Evolutionary conservation across 2,888 invertebrate genomes (phyloP).

Genomic region (Nasonia oneida): DNA sequence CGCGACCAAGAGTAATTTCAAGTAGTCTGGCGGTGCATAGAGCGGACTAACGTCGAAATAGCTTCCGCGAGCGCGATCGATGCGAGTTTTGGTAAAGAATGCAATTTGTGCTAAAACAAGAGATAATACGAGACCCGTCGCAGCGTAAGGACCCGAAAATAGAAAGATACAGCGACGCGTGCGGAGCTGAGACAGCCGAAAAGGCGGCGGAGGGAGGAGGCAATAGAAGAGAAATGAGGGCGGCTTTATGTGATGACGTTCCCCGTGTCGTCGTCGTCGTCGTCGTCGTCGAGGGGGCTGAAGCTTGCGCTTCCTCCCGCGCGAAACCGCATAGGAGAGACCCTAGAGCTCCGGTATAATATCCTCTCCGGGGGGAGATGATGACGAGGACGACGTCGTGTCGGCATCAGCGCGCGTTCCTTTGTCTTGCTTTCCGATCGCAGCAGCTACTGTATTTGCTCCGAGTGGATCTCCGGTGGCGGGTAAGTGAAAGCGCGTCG

Average conservation of each 20-base stretch:
- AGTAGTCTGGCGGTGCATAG: no score
- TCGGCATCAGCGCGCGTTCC: not conserved
- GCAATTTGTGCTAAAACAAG: no score
- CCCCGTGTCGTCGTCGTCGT: not conserved
- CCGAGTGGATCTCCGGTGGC: slow-evolving; percentile 12
- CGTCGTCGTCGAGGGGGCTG: not conserved
- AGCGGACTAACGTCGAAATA: no score
- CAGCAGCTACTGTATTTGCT: slow-evolving; percentile 13
- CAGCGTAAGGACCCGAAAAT: slow-evolving; percentile 25
- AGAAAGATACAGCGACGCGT: slow-evolving; percentile 26
- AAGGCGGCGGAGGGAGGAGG: not conserved
- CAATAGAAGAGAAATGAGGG: slow-evolving; percentile 28
- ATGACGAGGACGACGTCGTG: not conserved
- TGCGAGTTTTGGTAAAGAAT: no score
- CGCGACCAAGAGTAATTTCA: slow-evolving; percentile 33
- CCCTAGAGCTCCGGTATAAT: slow-evolving; percentile 14
- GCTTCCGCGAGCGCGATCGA: no score
- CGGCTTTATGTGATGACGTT: slow-evolving; percentile 34
- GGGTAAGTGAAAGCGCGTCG: slow-evolving; percentile 29
- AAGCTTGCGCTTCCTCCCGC: not conserved
- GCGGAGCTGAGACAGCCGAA: no score
- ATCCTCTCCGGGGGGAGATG: slow-evolving; percentile 22
- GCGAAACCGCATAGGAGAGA: slow-evolving; percentile 24
- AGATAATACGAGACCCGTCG: not conserved
- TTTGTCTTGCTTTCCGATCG: slow-evolving; percentile 47